phyloP scores from a whole-genome alignment of 2,113 vertebrate species.

The Rhea pennata region DNA sequence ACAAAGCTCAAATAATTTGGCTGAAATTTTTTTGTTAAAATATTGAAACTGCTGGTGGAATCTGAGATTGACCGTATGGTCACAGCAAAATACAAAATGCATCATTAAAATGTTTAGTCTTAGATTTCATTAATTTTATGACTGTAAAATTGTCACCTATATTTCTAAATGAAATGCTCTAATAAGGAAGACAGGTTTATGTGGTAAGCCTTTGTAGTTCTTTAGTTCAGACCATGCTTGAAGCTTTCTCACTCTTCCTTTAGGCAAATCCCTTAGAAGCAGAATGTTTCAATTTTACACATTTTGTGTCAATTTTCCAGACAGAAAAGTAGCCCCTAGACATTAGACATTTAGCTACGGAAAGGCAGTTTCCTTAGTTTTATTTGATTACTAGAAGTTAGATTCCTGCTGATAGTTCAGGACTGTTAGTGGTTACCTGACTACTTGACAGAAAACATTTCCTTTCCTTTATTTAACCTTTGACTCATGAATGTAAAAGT shows the following conservation, averaged over 20 bases:
- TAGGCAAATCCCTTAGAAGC: slow-evolving; percentile 79
- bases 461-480: slow-evolving; percentile 90
- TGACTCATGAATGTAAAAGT: slow-evolving; percentile 86
- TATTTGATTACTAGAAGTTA: slow-evolving; percentile 80
- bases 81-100: slow-evolving; percentile 40
- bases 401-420: slow-evolving; percentile 76
- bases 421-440: slow-evolving; percentile 83
- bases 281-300: slow-evolving; percentile 82
- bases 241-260: slow-evolving; percentile 75
- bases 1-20: neutral
- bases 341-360: slow-evolving; percentile 74
- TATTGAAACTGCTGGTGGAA: neutral
- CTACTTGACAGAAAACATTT: slow-evolving; percentile 85
- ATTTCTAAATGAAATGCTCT: slow-evolving; percentile 85
- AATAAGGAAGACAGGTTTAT: slow-evolving; percentile 89
- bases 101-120: slow-evolving; percentile 80
- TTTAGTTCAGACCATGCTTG: slow-evolving; percentile 71
- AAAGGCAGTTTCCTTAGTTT: slow-evolving; percentile 82
- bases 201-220: slow-evolving; percentile 84
- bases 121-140: slow-evolving; percentile 81
- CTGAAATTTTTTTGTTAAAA: slow-evolving; percentile 2
- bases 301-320: slow-evolving; percentile 81
- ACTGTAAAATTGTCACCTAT: slow-evolving; percentile 91
- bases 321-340: slow-evolving; percentile 78
- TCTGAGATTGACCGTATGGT: slow-evolving; percentile 13